A percentile compares a stretch with the other conserved stretches of the same genome.
phyloP scores from a whole-genome alignment of 2,797 vertebrate species.

The Acanthornis magna region DNA sequence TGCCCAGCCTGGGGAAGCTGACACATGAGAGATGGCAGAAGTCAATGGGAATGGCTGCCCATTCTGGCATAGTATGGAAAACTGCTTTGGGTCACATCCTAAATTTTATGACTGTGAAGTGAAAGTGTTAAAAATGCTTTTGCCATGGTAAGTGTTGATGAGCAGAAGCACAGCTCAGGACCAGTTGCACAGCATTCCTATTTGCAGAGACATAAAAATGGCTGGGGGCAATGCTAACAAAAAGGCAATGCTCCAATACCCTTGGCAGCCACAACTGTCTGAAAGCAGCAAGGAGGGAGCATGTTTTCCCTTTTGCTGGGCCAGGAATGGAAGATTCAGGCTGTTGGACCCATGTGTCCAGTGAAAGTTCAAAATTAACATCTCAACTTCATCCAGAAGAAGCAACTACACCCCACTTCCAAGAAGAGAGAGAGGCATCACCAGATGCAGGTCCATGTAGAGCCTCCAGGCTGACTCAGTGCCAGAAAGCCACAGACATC shows the following conservation, averaged over 20 bases:
- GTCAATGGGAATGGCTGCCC: no score
- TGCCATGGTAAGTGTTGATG: not conserved
- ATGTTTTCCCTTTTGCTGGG: not conserved
- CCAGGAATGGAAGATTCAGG: not conserved
- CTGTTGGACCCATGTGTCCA: not conserved
- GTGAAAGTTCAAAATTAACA: not conserved
- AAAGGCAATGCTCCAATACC: not conserved
- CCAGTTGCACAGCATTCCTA: not conserved
- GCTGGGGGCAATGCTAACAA: not conserved
- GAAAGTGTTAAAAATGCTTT: not conserved
- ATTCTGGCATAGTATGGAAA: no score
- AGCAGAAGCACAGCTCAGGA: not conserved
- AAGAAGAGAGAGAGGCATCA: not conserved
- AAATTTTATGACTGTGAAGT: not conserved
- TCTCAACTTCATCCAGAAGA: not conserved
- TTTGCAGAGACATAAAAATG: not conserved
- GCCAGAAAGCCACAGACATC: not conserved
- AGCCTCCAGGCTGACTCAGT: not conserved
- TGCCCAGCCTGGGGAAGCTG: not conserved
- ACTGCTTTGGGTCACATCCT: no score
- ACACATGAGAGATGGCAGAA: no score
- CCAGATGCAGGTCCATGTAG: fast-evolving
- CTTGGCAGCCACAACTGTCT: not conserved
- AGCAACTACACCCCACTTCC: not conserved
- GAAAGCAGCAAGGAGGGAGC: not conserved